Conservation (phyloP, 2,113 vertebrate genomes). For the Xenopus laevis region DNA sequence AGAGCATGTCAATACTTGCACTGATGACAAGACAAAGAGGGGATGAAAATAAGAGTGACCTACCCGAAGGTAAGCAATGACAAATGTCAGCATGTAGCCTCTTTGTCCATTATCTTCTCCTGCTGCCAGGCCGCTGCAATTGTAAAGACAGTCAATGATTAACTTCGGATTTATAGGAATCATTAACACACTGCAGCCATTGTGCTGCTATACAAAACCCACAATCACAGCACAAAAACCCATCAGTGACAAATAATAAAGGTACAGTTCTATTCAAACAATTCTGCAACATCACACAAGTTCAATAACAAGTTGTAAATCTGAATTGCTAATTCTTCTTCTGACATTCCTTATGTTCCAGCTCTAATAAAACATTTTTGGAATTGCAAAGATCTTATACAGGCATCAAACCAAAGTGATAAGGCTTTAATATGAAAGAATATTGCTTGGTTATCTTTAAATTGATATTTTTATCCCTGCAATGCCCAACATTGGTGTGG, state of each 20-base stretch:
- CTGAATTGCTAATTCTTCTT: too few relatives aligned
- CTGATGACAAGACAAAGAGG: conserved; percentile 36
- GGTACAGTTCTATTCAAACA: not conserved
- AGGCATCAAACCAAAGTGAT: too few relatives aligned
- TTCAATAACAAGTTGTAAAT: too few relatives aligned
- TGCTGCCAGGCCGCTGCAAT: conserved; percentile 91
- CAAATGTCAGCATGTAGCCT: conserved; percentile 96
- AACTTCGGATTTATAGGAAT: conserved; percentile 49
- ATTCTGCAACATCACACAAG: too few relatives aligned
- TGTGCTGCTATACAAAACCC: conserved; percentile 24
- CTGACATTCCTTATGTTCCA: too few relatives aligned
- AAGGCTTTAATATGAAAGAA: too few relatives aligned
- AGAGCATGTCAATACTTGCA: conserved; percentile 43
- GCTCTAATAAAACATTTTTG: too few relatives aligned
- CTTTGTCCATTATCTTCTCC: conserved; percentile 98
- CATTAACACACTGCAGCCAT: conserved; percentile 23
- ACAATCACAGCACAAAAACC: conserved; percentile 7
- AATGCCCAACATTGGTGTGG: too few relatives aligned
- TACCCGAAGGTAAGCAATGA: conserved; percentile 97
- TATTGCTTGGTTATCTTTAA: too few relatives aligned
- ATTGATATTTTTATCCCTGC: too few relatives aligned
- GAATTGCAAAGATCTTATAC: too few relatives aligned
- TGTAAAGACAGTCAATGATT: conserved; percentile 71
- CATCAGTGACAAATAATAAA: not conserved
- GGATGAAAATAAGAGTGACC: conserved; percentile 56